These are phyloP conservation scores for Oppia nitens DNA, from an alignment of 1,140 invertebrate genomes.

Conservation along the genomic window DNA sequence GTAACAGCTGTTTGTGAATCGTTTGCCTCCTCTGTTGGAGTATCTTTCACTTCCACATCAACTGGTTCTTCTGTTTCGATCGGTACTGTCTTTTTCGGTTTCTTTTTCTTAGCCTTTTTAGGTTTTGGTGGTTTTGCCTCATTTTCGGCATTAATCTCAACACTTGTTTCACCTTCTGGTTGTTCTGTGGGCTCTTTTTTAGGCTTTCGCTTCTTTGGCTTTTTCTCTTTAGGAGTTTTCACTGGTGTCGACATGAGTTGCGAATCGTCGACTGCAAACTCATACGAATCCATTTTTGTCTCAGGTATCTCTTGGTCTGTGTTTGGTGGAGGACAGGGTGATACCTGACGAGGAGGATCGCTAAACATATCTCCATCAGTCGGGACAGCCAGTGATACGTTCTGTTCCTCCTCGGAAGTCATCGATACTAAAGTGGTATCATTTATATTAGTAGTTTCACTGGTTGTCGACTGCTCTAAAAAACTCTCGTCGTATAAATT, in stretches of 20 bases:
- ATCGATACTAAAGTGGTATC: background rate
- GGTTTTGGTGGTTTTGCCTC: conserved; percentile 1
- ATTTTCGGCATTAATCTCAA: background rate
- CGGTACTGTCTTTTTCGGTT: background rate
- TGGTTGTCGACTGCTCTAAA: background rate
- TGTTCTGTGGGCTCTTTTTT: conserved; percentile 13
- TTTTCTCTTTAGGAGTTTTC: conserved; percentile 13
- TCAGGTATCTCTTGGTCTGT: background rate
- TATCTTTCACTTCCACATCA: background rate
- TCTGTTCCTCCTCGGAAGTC: background rate
- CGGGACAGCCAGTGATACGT: background rate
- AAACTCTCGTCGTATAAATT: background rate
- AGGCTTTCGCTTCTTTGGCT: conserved; percentile 12
- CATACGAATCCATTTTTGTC: background rate
- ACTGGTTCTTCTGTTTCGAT: background rate
- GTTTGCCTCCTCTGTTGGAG: background rate
- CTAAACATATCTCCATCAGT: background rate
- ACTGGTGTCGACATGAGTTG: conserved; percentile 5
- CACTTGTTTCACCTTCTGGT: conserved; percentile 14
- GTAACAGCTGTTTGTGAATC: background rate
- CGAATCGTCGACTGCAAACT: background rate
- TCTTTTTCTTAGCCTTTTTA: background rate
- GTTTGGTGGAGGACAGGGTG: background rate
- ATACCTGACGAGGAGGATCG: background rate
- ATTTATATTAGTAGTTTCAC: background rate